Percentiles rank a stretch among this genome's conserved stretches.
Evolutionary conservation across 1,140 invertebrate species (phyloP).

Genomic region (Pseudomyrmex dendroicus): DNA sequence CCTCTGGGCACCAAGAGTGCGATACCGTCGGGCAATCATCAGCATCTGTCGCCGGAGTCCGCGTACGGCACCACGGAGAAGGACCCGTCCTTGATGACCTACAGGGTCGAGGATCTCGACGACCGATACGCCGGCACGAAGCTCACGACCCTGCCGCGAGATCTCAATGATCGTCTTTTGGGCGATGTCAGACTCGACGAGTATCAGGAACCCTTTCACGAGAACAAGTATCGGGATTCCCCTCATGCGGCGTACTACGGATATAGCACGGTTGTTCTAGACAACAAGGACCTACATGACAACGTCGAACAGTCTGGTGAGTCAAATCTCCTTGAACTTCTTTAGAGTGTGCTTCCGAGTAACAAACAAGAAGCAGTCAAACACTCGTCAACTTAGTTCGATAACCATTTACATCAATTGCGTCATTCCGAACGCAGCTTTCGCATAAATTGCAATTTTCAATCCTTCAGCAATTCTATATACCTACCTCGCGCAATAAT

Average conservation of each 20-base stretch:
- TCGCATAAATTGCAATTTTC: not conserved
- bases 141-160: conserved; percentile 82
- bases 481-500: not conserved
- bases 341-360: not conserved
- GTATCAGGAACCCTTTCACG: conserved; percentile 86
- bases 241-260: conserved; percentile 85
- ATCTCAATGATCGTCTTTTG: conserved; percentile 83
- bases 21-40: conserved; percentile 82
- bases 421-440: not conserved
- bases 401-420: not conserved
- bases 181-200: conserved; percentile 84
- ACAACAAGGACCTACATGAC: conserved; percentile 85
- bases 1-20: conserved; percentile 84
- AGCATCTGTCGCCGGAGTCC: conserved; percentile 83
- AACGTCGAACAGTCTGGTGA: conserved; percentile 84
- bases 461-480: not conserved
- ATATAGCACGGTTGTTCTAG: conserved; percentile 86
- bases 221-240: conserved; percentile 83
- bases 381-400: conserved; percentile 1
- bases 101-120: conserved; percentile 83
- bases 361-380: conserved; percentile 7
- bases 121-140: conserved; percentile 83
- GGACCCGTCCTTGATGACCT: conserved; percentile 83
- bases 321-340: conserved; percentile 52
- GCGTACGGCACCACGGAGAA: conserved; percentile 84